Evolutionary conservation across 2,888 invertebrate species (phyloP).

Genomic region (Ellobium chinense): DNA sequence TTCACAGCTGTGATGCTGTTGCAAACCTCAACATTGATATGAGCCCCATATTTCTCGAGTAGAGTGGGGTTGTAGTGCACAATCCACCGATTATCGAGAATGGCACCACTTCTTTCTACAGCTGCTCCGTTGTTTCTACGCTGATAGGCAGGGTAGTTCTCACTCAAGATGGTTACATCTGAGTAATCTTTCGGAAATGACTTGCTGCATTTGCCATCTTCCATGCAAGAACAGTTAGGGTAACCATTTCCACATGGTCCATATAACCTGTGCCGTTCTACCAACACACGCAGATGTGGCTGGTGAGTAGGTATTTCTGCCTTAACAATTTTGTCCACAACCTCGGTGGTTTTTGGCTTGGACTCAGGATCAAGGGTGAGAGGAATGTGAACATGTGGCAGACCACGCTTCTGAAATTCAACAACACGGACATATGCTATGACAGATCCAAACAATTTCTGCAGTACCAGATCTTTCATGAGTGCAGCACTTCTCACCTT

Average conservation of each 20-base stretch:
- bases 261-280: conserved; percentile 36
- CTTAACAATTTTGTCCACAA: conserved; percentile 2
- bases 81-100: conserved; percentile 41
- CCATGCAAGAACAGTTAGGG: conserved; percentile 36
- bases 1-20: conserved; percentile 36
- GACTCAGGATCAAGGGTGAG: conserved; percentile 3
- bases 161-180: not conserved
- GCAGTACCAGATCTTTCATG: not conserved
- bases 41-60: conserved; percentile 15
- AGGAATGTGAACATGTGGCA: not conserved
- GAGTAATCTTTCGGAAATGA: conserved; percentile 13
- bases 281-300: not conserved
- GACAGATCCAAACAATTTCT: conserved; percentile 35
- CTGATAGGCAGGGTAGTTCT: conserved; percentile 40
- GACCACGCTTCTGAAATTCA: conserved; percentile 20
- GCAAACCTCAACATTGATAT: conserved; percentile 43
- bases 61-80: conserved; percentile 45
- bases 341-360: conserved; percentile 7
- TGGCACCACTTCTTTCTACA: conserved; percentile 19
- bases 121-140: conserved; percentile 22
- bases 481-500: conserved; percentile 11
- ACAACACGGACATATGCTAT: conserved; percentile 32
- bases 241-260: conserved; percentile 28
- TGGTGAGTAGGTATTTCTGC: conserved; percentile 26
- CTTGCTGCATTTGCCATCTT: conserved; percentile 26